Conservation (phyloP, 2,888 invertebrate species). For the Apotomis capreana region DNA sequence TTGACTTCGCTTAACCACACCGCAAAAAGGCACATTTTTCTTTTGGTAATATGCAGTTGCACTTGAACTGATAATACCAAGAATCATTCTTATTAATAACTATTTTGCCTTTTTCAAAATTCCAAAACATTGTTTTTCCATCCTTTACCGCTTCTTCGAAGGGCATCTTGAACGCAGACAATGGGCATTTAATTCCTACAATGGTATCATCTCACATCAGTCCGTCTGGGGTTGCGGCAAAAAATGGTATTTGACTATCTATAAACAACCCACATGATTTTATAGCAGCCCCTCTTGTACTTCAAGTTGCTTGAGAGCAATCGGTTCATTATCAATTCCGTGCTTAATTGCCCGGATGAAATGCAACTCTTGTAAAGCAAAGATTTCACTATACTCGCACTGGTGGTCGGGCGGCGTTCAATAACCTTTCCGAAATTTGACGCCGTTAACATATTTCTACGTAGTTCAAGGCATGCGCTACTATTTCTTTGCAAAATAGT, state of each 20-base stretch:
- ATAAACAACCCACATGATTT: neutral
- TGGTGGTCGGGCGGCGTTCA: neutral
- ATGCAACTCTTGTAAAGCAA: neutral
- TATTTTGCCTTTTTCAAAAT: neutral
- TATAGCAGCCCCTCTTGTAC: neutral
- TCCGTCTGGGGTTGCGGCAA: neutral
- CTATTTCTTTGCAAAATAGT: neutral
- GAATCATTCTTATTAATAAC: conserved; percentile 2
- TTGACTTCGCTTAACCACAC: neutral
- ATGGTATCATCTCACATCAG: neutral
- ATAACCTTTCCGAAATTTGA: neutral
- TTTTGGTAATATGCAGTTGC: neutral
- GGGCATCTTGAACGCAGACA: neutral
- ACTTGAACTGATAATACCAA: neutral
- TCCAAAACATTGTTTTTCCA: neutral
- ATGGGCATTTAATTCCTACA: conserved; percentile 1
- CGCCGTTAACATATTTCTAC: neutral
- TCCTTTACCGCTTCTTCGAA: neutral
- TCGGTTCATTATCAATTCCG: conserved; percentile 1
- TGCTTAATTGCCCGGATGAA: neutral
- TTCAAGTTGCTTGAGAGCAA: conserved; percentile 5
- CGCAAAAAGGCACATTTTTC: neutral
- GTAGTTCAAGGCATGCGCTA: conserved; percentile 2
- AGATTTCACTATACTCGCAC: neutral
- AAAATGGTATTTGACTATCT: neutral